Conservation (phyloP, 2,888 invertebrate species). For the Adelognathus sp. region DNA sequence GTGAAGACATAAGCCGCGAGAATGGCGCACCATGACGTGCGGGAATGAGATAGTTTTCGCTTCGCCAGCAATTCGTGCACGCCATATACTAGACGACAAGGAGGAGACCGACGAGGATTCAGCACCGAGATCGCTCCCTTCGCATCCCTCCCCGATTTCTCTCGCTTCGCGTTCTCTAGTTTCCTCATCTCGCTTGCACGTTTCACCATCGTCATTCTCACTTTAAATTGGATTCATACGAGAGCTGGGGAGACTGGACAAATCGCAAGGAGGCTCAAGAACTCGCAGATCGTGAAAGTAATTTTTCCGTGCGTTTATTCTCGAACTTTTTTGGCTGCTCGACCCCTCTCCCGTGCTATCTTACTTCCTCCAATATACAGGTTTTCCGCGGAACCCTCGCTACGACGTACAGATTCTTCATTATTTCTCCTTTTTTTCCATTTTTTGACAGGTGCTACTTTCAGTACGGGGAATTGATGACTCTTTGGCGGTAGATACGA, state of each 20-base stretch:
- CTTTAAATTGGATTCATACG: conserved; percentile 72
- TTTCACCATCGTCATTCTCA: conserved; percentile 62
- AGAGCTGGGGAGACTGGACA: conserved; percentile 63
- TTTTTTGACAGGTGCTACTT: not conserved
- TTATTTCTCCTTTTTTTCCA: not conserved
- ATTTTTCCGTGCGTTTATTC: conserved; percentile 31
- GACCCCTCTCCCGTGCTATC: not conserved
- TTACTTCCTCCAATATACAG: conserved; percentile 1
- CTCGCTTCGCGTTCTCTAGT: conserved; percentile 9
- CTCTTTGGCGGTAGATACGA: not conserved
- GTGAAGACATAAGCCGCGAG: conserved; percentile 21
- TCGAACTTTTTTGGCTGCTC: conserved; percentile 18
- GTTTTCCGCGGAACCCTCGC: not conserved
- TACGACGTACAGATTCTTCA: not conserved
- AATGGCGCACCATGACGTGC: conserved; percentile 28
- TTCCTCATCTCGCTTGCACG: conserved; percentile 31
- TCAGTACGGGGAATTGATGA: not conserved
- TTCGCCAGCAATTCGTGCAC: conserved; percentile 66
- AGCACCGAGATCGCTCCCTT: conserved; percentile 39
- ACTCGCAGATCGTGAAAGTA: conserved; percentile 56
- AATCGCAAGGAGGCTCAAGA: conserved; percentile 69
- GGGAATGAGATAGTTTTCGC: conserved; percentile 62
- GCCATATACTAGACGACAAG: conserved; percentile 44
- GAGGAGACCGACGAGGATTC: conserved; percentile 36
- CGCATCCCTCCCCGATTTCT: conserved; percentile 12